These are phyloP conservation scores for Tiliacea citrago DNA, from an alignment of 2,888 invertebrate species.

Conservation along the genomic window DNA sequence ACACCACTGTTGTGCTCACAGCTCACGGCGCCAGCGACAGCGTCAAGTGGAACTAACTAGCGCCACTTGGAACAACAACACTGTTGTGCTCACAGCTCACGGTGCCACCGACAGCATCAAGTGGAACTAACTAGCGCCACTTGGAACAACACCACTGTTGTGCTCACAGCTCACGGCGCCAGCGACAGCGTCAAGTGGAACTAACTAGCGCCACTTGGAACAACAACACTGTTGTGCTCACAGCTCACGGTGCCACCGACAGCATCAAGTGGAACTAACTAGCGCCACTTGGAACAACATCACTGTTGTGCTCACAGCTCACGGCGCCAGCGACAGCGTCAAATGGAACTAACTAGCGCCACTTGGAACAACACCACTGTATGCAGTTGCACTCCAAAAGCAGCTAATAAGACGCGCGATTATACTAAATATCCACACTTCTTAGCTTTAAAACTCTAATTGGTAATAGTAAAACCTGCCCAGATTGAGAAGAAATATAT, in stretches of 20 bases:
- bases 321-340: neutral
- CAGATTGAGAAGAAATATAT: neutral
- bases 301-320: neutral
- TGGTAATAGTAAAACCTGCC: neutral
- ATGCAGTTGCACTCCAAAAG: neutral
- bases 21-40: neutral
- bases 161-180: neutral
- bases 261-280: neutral
- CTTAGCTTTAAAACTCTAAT: neutral
- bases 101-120: too few relatives aligned
- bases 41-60: slow-evolving; percentile 16
- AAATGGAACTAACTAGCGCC: slow-evolving; percentile 15
- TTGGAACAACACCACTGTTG: neutral
- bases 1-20: neutral
- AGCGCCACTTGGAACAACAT: neutral
- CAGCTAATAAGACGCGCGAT: neutral
- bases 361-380: neutral
- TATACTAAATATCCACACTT: neutral
- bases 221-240: neutral
- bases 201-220: slow-evolving; percentile 8
- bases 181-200: slow-evolving; percentile 3
- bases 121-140: neutral
- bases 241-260: neutral
- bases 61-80: neutral
- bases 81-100: too few relatives aligned